Evolutionary conservation across 1,140 invertebrate species (phyloP), one percentile per base, ranked within the genome.

Genomic region (Drosophila aff.): DNA sequence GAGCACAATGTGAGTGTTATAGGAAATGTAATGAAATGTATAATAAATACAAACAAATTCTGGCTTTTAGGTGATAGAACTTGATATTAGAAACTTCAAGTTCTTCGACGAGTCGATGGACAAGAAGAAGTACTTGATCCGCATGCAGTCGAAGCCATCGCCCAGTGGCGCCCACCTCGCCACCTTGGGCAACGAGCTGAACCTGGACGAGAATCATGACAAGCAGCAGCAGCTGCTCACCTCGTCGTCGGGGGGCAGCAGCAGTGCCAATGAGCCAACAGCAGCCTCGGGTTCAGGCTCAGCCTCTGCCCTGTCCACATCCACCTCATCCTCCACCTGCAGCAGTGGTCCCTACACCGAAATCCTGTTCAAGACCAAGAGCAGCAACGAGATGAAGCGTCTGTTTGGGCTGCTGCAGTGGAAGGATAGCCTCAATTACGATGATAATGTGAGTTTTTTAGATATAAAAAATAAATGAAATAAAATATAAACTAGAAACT

Each of bases 31-130:
- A 36, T 1, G 10, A 36, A 36, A 36, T 36, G 2, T n/a, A 11
- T 13, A 21, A 10, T 11, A 15, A n/a, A n/a, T n/a, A n/a, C n/a
- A n/a, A n/a, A 33, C 13, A 11, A 10, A 10, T 0, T 1, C 26
- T 1, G 28, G 1, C 4, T 8, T 1, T 21, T 65, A 92, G 92
- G 84, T 92, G 85, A 90, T 92, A 81, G 92, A 92, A 74, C 81
- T 92, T 67, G 87, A 92, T 86, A 92, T 92, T 79, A 83, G 82
- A 80, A 91, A 91, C 61, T 92, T 92, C 79, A 92, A 92, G 59
- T 92, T 92, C 66, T 90, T 86, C 44, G 92, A 92, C 62, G 92
- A 92, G 71, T 85, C 91, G 31, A 38, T 86, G 72, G 92, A 92
- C 66, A 92, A 92, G 64, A 92, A 92, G 74, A 92, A 92, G 59